These are phyloP conservation scores for Lingula anatina DNA, from an alignment of 2,888 invertebrate genomes.

Conservation along the genomic window DNA sequence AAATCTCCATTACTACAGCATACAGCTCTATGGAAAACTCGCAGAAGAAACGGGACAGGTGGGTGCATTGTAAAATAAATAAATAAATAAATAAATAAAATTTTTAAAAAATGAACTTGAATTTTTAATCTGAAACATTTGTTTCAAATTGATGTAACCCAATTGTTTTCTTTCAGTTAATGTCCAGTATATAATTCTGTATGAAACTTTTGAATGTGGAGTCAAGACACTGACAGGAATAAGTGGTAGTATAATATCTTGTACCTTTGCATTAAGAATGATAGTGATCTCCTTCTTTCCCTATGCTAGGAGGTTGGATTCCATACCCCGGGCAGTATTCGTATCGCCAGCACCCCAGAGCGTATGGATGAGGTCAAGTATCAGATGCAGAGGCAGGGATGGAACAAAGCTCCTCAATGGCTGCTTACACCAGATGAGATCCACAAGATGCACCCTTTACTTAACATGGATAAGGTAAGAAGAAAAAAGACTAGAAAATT, in stretches of 20 bases:
- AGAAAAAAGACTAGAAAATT: no score
- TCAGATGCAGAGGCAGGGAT: slow-evolving; percentile 50
- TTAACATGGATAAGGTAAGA: slow-evolving; percentile 47
- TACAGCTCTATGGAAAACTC: slow-evolving; percentile 49
- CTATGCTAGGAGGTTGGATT: slow-evolving; percentile 45
- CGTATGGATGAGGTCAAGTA: slow-evolving; percentile 51
- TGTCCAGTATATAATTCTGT: no score
- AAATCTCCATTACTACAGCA: slow-evolving; percentile 49
- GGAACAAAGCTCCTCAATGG: slow-evolving; percentile 41
- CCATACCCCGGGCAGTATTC: slow-evolving; percentile 50
- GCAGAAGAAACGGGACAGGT: slow-evolving; percentile 53
- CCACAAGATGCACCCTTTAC: slow-evolving; percentile 40
- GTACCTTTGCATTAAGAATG: no score
- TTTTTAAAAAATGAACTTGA: no score
- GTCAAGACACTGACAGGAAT: no score
- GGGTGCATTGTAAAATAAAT: background rate
- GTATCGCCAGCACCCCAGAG: slow-evolving; percentile 47
- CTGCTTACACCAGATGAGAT: slow-evolving; percentile 47
- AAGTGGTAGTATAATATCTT: no score
- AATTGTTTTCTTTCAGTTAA: no score
- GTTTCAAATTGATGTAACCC: no score
- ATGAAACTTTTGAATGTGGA: no score
- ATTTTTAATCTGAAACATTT: no score
- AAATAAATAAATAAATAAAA: no score
- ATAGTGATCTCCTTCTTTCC: no score